phyloP scores from a whole-genome alignment of 2,888 invertebrate genomes.

The Brachyptera risi region DNA sequence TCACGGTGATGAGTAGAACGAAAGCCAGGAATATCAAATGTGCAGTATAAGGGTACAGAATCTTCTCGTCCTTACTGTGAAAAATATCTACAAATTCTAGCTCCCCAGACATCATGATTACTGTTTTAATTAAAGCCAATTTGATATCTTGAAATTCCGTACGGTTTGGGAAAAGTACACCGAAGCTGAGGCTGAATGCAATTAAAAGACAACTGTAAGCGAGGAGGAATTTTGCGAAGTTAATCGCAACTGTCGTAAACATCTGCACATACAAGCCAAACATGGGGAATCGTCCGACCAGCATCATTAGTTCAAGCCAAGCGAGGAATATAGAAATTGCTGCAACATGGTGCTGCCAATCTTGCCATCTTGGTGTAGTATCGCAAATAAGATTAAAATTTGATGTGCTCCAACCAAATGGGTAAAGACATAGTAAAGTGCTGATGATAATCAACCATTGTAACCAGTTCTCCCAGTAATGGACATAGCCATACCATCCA shows the following conservation, averaged over 20 bases:
- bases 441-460: conserved; percentile 73
- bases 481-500: conserved; percentile 65
- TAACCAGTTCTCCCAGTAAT: conserved; percentile 81
- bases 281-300: conserved; percentile 79
- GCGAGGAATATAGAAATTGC: conserved; percentile 74
- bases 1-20: conserved; percentile 74
- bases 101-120: conserved; percentile 88
- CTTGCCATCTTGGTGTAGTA: not conserved
- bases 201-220: conserved; percentile 77
- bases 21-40: conserved; percentile 73
- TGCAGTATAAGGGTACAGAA: conserved; percentile 67
- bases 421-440: conserved; percentile 55
- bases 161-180: conserved; percentile 75
- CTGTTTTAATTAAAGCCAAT: conserved; percentile 66
- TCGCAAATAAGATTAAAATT: not conserved
- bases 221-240: conserved; percentile 74
- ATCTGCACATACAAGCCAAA: conserved; percentile 84
- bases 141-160: conserved; percentile 58
- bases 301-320: conserved; percentile 82
- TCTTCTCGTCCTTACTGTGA: conserved; percentile 50
- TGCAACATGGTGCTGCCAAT: conserved; percentile 76
- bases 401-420: conserved; percentile 34
- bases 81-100: conserved; percentile 82
- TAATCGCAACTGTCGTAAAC: conserved; percentile 78
- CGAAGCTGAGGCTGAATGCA: conserved; percentile 76